Conservation (phyloP, 2,888 invertebrate species). For the Achlya flavicornis region DNA sequence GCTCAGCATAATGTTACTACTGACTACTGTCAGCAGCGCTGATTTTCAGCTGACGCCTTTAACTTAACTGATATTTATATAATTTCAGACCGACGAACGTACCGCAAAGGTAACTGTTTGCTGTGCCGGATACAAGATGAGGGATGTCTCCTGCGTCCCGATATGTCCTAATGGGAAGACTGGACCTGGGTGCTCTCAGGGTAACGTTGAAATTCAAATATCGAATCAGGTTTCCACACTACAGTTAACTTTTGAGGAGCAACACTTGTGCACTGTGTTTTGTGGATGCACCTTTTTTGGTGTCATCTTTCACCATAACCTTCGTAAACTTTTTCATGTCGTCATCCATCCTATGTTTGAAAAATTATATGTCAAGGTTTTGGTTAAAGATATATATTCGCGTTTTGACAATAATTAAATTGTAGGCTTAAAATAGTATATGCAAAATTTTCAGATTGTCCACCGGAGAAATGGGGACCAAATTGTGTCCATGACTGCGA, state of each 20-base stretch:
- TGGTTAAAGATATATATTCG: too few species aligned
- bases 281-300: not conserved
- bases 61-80: not conserved
- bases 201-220: slow-evolving; percentile 55
- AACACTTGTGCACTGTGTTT: too few species aligned
- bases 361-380: too few species aligned
- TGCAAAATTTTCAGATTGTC: slow-evolving; percentile 83
- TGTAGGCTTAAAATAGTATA: not conserved
- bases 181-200: slow-evolving; percentile 84
- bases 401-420: too few species aligned
- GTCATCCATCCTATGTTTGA: too few species aligned
- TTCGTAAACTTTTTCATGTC: too few species aligned
- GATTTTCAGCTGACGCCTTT: too few species aligned
- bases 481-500: slow-evolving; percentile 87
- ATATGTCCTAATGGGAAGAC: slow-evolving; percentile 86
- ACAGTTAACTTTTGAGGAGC: too few species aligned
- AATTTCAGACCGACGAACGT: slow-evolving; percentile 86
- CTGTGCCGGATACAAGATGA: slow-evolving; percentile 89
- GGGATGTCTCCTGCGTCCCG: slow-evolving; percentile 85
- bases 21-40: too few species aligned
- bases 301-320: not conserved
- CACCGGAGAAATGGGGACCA: slow-evolving; percentile 88
- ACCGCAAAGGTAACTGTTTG: slow-evolving; percentile 88
- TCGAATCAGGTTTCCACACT: too few species aligned
- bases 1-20: too few species aligned